Percentiles rank a stretch among this genome's conserved stretches.
These are phyloP conservation scores for Sylvilagus bachmani DNA, from an alignment of 2,113 vertebrate genomes.

Conservation along the genomic window DNA sequence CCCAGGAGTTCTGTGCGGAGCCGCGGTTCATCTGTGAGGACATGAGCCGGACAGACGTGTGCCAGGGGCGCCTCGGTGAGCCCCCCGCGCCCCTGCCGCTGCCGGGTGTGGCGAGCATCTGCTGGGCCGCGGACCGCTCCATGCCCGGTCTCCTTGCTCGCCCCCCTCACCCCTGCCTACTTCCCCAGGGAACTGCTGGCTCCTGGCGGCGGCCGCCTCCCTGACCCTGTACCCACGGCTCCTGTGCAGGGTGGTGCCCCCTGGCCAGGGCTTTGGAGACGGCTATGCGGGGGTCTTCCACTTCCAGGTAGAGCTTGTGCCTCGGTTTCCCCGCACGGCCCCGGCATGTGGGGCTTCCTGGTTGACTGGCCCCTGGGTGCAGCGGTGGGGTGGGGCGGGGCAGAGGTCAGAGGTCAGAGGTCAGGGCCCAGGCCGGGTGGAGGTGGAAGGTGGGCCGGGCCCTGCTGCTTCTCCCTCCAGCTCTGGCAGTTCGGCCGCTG, in stretches of 20 bases:
- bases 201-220: conserved; percentile 81
- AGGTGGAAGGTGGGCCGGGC: rapidly evolving
- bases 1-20: conserved; percentile 80
- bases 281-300: conserved; percentile 86
- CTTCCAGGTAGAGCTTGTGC: conserved; percentile 81
- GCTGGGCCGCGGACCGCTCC: background rate
- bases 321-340: background rate
- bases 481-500: conserved; percentile 89
- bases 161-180: background rate
- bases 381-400: background rate
- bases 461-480: conserved; percentile 50
- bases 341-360: background rate
- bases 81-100: background rate
- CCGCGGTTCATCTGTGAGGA: conserved; percentile 83
- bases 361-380: background rate
- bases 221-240: conserved; percentile 83
- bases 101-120: background rate
- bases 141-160: rapidly evolving
- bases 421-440: background rate
- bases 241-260: conserved; percentile 78
- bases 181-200: conserved; percentile 85
- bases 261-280: conserved; percentile 77
- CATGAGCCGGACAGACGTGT: conserved; percentile 84
- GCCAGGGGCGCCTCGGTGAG: conserved; percentile 83
- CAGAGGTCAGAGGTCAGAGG: background rate